Percentiles rank a stretch among this genome's conserved stretches.
These are phyloP conservation scores for Esox niger DNA, from an alignment of 2,113 vertebrate genomes.

Conservation along the genomic window DNA sequence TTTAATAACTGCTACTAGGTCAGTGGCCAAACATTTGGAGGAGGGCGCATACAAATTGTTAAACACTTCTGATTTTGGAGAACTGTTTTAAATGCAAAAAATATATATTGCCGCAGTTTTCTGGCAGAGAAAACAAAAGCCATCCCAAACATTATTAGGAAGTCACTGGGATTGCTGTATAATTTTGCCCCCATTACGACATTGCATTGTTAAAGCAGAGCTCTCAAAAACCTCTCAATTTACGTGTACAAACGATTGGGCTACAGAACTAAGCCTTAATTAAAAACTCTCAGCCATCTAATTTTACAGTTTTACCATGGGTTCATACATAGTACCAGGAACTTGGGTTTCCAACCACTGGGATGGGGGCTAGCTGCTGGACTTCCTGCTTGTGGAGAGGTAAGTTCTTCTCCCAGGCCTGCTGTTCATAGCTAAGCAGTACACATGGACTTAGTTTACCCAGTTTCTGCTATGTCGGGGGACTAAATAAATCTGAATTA, in stretches of 20 bases:
- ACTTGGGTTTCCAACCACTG: too few relatives aligned
- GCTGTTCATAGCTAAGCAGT: too few relatives aligned
- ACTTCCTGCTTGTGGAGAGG: too few relatives aligned
- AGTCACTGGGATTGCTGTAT: conserved; percentile 48
- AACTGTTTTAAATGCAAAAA: conserved; percentile 56
- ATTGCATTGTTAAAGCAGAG: conserved; percentile 23
- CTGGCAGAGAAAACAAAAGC: conserved; percentile 52
- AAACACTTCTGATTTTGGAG: conserved; percentile 51
- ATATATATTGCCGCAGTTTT: conserved; percentile 55
- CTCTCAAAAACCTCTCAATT: not conserved
- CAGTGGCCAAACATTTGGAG: conserved; percentile 38
- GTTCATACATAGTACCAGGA: too few relatives aligned
- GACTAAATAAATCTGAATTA: conserved; percentile 66
- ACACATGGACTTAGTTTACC: conserved; percentile 41
- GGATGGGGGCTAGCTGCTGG: too few relatives aligned
- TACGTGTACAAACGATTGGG: conserved; percentile 27
- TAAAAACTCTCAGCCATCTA: conserved; percentile 34
- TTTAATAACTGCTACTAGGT: conserved; percentile 49
- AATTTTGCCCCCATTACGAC: conserved; percentile 52
- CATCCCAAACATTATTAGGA: conserved; percentile 39
- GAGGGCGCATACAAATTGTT: conserved; percentile 53
- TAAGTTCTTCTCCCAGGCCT: too few relatives aligned
- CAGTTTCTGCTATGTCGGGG: conserved; percentile 30
- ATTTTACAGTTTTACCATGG: conserved; percentile 24
- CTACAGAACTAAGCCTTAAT: conserved; percentile 40